Evolutionary conservation across 2,113 vertebrate species (phyloP).

Genomic region (Hiodon tergisus): DNA sequence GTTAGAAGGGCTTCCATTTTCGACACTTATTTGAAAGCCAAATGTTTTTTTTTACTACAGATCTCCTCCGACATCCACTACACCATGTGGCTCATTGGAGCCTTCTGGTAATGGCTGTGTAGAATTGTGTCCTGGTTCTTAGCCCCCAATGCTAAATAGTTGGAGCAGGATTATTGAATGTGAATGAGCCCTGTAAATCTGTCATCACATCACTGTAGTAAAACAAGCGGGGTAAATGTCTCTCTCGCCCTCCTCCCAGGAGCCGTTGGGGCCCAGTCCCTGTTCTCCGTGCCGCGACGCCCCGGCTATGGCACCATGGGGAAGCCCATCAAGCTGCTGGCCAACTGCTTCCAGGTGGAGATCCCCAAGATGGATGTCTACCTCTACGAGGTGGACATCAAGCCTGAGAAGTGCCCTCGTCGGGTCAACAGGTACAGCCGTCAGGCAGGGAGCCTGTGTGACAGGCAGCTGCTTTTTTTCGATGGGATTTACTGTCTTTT

Average conservation of each 20-base stretch:
- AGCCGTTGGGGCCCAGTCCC: slow-evolving; percentile 98
- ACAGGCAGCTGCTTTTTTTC: neutral
- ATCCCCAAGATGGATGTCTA: slow-evolving; percentile 98
- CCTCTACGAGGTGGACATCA: slow-evolving; percentile 99
- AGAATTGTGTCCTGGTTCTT: too few relatives aligned
- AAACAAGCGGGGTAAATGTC: too few relatives aligned
- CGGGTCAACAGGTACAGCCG: slow-evolving; percentile 99
- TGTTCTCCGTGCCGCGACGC: slow-evolving; percentile 93
- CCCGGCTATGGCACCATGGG: slow-evolving; percentile 98
- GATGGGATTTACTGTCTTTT: neutral
- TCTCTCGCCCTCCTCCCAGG: slow-evolving; percentile 49
- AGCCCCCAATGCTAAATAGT: too few relatives aligned
- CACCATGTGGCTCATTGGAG: too few relatives aligned
- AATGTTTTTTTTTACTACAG: too few relatives aligned
- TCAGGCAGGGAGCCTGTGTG: slow-evolving; percentile 91
- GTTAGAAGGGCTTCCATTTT: too few relatives aligned
- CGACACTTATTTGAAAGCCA: too few relatives aligned
- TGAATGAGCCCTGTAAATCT: too few relatives aligned
- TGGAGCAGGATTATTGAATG: too few relatives aligned
- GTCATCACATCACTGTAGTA: too few relatives aligned
- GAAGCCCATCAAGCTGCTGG: slow-evolving; percentile 97
- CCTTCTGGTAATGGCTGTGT: too few relatives aligned
- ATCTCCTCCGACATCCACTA: too few relatives aligned
- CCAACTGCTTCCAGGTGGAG: slow-evolving; percentile 99
- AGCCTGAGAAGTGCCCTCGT: slow-evolving; percentile 96